These are phyloP conservation scores for Napeogenes sylphis DNA, from an alignment of 2,888 invertebrate species.

Conservation along the genomic window DNA sequence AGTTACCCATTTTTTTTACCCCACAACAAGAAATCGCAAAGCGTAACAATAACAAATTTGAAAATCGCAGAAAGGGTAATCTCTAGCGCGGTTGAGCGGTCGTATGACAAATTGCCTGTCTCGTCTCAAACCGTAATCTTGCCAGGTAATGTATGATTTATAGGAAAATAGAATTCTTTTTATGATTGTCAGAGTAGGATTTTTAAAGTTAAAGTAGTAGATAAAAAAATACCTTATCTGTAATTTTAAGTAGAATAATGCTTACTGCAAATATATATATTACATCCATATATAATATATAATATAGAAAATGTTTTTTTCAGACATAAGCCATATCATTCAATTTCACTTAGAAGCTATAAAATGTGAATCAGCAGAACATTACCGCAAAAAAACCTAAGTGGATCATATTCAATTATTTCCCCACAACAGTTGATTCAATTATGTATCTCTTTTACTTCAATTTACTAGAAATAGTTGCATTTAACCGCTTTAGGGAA, in stretches of 20 bases:
- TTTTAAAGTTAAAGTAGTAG: constrained; percentile 5
- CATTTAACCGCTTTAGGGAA: constrained; percentile 33
- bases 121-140: constrained; percentile 50
- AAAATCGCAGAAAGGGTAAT: constrained; percentile 58
- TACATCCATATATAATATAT: too few species aligned
- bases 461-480: constrained; percentile 45
- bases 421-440: constrained; percentile 49
- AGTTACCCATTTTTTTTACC: constrained; percentile 6
- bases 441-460: constrained; percentile 66
- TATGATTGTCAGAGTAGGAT: constrained; percentile 10
- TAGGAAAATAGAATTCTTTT: constrained; percentile 58
- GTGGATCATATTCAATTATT: constrained; percentile 62
- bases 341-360: constrained; percentile 2
- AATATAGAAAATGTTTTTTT: too few species aligned
- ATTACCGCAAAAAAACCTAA: constrained; percentile 49
- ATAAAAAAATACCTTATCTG: neutral
- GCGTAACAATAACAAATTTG: constrained; percentile 65
- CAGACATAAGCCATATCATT: neutral
- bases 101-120: constrained; percentile 73
- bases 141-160: constrained; percentile 75
- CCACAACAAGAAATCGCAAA: constrained; percentile 32
- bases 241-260: neutral
- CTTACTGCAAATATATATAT: too few species aligned
- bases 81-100: constrained; percentile 58
- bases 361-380: constrained; percentile 6